These are phyloP conservation scores for Poecilia picta DNA, from an alignment of 2,797 vertebrate genomes.

Conservation along the genomic window DNA sequence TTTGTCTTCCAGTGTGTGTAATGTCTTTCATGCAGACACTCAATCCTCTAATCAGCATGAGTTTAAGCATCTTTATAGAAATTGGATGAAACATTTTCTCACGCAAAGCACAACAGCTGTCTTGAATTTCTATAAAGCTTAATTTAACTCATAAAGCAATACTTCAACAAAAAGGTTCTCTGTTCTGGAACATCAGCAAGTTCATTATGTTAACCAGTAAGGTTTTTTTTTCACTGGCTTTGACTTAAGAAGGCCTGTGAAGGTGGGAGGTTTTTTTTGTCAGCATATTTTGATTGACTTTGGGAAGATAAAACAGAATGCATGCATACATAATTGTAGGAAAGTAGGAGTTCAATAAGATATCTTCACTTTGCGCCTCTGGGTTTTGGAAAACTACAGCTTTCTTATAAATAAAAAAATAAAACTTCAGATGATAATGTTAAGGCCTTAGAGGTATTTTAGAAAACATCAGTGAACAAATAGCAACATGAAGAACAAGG, in stretches of 20 bases:
- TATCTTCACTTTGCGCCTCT: background rate
- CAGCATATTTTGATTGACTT: conserved; percentile 5
- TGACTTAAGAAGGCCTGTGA: conserved; percentile 14
- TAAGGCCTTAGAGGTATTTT: background rate
- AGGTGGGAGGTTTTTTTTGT: conserved; percentile 1
- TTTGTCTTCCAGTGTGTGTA: conserved; percentile 1
- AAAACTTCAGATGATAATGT: conserved; percentile 2
- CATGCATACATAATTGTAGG: background rate
- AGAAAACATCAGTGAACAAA: background rate
- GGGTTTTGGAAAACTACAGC: background rate
- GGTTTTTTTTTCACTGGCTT: conserved; percentile 6
- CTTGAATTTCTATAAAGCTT: conserved; percentile 16
- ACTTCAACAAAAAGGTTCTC: conserved; percentile 11
- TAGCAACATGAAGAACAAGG: background rate
- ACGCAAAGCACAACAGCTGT: conserved; percentile 4
- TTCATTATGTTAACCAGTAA: conserved; percentile 27
- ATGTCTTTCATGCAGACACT: conserved; percentile 4
- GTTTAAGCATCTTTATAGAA: conserved; percentile 15
- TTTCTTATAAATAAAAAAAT: background rate
- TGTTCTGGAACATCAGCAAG: conserved; percentile 12
- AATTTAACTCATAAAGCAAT: conserved; percentile 24
- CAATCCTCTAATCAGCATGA: background rate
- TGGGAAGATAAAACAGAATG: conserved; percentile 17
- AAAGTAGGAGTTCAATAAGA: background rate
- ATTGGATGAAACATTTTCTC: conserved; percentile 11